These are phyloP conservation scores for Hyposoter didymator DNA, from an alignment of 2,888 invertebrate genomes.

Conservation along the genomic window DNA sequence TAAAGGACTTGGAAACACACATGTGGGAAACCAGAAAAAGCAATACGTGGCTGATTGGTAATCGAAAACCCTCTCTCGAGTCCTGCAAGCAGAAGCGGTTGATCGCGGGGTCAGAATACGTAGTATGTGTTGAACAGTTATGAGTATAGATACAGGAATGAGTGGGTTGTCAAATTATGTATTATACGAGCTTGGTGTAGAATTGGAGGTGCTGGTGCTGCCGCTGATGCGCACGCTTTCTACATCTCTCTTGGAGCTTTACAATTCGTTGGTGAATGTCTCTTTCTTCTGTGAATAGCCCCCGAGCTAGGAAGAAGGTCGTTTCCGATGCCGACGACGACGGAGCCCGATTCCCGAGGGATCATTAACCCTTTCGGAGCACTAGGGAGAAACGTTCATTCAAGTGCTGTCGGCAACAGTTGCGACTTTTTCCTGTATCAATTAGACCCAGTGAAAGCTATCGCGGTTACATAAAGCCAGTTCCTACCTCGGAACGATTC, in stretches of 20 bases:
- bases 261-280: slow-evolving; percentile 37
- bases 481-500: slow-evolving; percentile 15
- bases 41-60: slow-evolving; percentile 30
- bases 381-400: slow-evolving; percentile 49
- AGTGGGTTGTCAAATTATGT: slow-evolving; percentile 20
- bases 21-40: slow-evolving; percentile 7
- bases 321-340: slow-evolving; percentile 30
- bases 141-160: not conserved
- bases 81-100: slow-evolving; percentile 16
- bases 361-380: slow-evolving; percentile 58
- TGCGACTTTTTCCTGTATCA: slow-evolving; percentile 63
- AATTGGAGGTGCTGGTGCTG: slow-evolving; percentile 40
- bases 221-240: slow-evolving; percentile 19
- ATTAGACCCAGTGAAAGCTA: slow-evolving; percentile 55
- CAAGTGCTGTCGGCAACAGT: slow-evolving; percentile 63
- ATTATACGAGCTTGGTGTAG: slow-evolving; percentile 26
- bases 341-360: slow-evolving; percentile 39
- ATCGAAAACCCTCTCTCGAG: slow-evolving; percentile 26
- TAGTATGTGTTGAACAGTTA: not conserved
- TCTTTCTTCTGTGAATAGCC: slow-evolving; percentile 56
- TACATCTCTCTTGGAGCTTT: slow-evolving; percentile 18
- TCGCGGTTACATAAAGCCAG: slow-evolving; percentile 4
- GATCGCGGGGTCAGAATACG: not conserved
- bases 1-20: slow-evolving; percentile 7
- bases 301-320: slow-evolving; percentile 46